These are phyloP conservation scores for Fringilla coelebs DNA, from an alignment of 2,797 vertebrate genomes.

Conservation along the genomic window DNA sequence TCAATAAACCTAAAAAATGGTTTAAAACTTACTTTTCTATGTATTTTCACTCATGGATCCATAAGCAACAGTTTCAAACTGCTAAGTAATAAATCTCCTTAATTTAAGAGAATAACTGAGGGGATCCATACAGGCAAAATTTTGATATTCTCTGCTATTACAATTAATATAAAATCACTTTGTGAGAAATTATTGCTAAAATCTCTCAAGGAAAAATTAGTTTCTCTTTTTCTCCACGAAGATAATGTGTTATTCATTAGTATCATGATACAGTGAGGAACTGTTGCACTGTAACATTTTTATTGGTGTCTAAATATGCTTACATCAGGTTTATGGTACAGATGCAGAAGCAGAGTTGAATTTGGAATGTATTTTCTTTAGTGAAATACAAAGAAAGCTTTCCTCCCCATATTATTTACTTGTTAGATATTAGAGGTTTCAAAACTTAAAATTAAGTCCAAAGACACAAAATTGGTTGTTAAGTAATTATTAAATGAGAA, in stretches of 20 bases:
- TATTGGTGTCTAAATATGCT: neutral
- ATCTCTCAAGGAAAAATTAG: neutral
- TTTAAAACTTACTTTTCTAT: slow-evolving; percentile 15
- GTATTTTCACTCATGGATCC: neutral
- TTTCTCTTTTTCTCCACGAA: neutral
- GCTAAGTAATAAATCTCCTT: neutral
- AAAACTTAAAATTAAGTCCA: neutral
- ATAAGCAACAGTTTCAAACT: neutral
- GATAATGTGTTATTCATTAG: neutral
- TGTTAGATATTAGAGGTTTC: neutral
- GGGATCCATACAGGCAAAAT: neutral
- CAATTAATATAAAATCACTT: neutral
- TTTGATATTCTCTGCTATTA: neutral
- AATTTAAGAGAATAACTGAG: neutral
- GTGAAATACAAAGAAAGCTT: neutral
- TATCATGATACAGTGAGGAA: neutral
- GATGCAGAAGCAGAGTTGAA: neutral
- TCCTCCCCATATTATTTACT: neutral
- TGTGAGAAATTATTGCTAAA: neutral
- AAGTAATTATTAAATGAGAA: neutral
- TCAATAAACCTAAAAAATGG: neutral
- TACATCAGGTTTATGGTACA: neutral
- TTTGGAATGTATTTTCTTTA: neutral
- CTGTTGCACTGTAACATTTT: neutral
- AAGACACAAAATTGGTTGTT: neutral